Base-by-base conservation (phyloP, 2,888 invertebrate genomes). In the Nasonia oneida region DNA sequence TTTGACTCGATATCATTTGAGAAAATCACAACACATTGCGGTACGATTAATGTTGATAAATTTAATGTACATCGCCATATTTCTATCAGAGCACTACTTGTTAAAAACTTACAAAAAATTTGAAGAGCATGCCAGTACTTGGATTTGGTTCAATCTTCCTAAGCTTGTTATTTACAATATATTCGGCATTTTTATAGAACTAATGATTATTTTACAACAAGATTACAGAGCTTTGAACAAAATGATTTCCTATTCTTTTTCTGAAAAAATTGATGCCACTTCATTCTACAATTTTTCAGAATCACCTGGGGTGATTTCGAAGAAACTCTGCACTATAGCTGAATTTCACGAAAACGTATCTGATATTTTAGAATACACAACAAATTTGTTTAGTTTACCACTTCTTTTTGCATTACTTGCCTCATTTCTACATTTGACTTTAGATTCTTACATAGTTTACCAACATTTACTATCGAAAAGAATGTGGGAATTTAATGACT, bases 91-190 rank as follows among this genome's bases (percentile, higher is more conserved):
- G 37, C 80, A 83, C 42, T 71, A 23, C 14, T 37, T 71, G 0
- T 12, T 83, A 15, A 37, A 57, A 14, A 12, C 53, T 47, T 80
- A 79, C 15, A 70, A 67, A 71, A 83, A 77, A 29, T 86, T 83
- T 83, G 83, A 71, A 70, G 82, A 86, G 29, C 86, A 86, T 12
- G 86, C 79, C 1, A n/a, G 5, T 50, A 15, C 64, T 10, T 86
- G 86, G 86, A 3, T 83, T 18, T 83, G 50, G 57, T 86, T 82
- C 6, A 80, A 71, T 33, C 6, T 71, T 3, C 83, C 79, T 2
- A 83, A 83, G 53, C 3, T 86, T 15, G 71, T 86, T 1, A 67
- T 75, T 12, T 86, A 86, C 14, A 83, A 80, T 15, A 37, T 76
- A 2, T 71, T 70, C 37, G 10, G 76, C 18, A 37, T 79, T n/a